Evolutionary conservation across 2,113 vertebrate genomes (phyloP).

Genomic region (Bos taurus): DNA sequence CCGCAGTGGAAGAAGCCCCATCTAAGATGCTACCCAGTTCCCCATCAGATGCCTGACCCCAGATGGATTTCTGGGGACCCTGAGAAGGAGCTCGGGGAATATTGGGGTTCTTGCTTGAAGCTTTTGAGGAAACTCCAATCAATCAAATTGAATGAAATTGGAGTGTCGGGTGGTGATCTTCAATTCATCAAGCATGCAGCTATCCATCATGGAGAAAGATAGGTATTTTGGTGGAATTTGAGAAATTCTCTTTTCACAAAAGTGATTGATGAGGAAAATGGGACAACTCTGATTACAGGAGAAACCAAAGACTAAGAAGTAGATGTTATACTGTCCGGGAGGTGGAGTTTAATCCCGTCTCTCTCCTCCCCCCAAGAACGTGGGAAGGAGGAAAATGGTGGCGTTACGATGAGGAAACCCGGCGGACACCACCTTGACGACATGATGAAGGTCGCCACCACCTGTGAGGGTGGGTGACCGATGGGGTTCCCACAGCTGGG

Average conservation of each 20-base stretch:
- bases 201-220: not conserved
- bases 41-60: no score
- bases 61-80: no score
- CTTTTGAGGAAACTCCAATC: not conserved
- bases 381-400: not conserved
- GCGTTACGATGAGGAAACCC: not conserved
- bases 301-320: not conserved
- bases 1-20: not conserved
- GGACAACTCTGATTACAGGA: not conserved
- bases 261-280: not conserved
- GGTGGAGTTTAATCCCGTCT: not conserved
- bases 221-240: not conserved
- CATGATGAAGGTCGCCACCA: accelerated
- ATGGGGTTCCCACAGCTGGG: no score
- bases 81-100: not conserved
- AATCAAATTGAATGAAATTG: not conserved
- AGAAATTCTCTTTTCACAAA: not conserved
- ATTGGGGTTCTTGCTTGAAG: not conserved
- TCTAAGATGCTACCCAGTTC: not conserved
- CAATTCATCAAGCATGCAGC: accelerated
- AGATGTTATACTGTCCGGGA: not conserved
- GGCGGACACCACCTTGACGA: not conserved
- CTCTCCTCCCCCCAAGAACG: accelerated
- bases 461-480: not conserved
- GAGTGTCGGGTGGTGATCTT: no score